These are phyloP conservation scores for Drosophila malerkotliana DNA, from an alignment of 1,140 invertebrate genomes.

Conservation along the genomic window DNA sequence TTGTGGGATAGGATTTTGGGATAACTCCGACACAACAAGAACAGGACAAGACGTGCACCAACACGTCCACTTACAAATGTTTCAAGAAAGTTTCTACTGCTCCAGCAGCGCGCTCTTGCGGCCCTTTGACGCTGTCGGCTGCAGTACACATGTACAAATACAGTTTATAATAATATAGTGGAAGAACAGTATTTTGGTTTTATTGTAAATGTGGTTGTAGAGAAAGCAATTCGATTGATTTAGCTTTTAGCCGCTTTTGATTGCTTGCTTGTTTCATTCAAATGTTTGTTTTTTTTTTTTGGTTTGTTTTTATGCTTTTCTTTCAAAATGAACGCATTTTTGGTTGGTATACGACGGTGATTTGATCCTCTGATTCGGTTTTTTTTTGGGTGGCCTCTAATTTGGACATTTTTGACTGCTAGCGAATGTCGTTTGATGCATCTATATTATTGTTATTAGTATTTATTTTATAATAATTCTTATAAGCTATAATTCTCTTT, in stretches of 20 bases:
- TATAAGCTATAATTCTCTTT: constrained; percentile 84
- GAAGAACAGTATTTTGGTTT: constrained; percentile 65
- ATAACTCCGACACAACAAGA: constrained; percentile 46
- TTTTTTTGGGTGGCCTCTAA: constrained; percentile 56
- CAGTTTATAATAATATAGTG: constrained; percentile 79
- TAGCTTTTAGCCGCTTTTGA: constrained; percentile 29
- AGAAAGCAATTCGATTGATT: constrained; percentile 78
- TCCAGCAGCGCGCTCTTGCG: constrained; percentile 82
- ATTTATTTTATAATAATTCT: constrained; percentile 80
- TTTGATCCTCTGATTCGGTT: constrained; percentile 53
- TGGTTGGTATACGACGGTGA: constrained; percentile 72
- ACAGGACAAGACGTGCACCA: constrained; percentile 38
- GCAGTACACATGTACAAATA: constrained; percentile 79
- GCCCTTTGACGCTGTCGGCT: constrained; percentile 80
- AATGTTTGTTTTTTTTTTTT: constrained; percentile 27
- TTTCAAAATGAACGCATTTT: constrained; percentile 78
- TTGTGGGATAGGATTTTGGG: constrained; percentile 4
- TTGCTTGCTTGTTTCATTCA: constrained; percentile 33
- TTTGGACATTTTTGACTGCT: constrained; percentile 70
- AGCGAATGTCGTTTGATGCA: constrained; percentile 80
- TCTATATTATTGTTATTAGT: constrained; percentile 78
- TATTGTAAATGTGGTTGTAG: constrained; percentile 71
- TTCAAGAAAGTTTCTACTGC: constrained; percentile 80
- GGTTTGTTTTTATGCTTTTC: constrained; percentile 46
- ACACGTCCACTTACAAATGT: constrained; percentile 82